Evolutionary conservation across 2,888 invertebrate species (phyloP), one percentile per base, ranked within the genome.

Genomic region (Masnerella sp.): DNA sequence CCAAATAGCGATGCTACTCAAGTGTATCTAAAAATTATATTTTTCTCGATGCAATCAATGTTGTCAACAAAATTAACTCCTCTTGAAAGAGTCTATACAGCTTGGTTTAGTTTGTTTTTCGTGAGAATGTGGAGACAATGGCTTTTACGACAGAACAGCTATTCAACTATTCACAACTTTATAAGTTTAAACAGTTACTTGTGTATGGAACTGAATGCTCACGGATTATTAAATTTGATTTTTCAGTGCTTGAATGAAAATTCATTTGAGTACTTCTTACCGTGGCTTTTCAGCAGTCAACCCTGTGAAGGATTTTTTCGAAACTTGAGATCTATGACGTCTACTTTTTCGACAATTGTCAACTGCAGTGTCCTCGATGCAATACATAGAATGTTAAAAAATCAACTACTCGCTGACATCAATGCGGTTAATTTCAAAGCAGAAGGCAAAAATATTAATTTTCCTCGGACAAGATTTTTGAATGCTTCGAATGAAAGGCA

Each of bases 61-160:
- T 59, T 75, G 7, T 52, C 59, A 9, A 62, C 49, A 38, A 12
- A 52, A 11, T 14, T 78, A 45, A 42, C 17, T 18, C 62, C 61
- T 36, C 36, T 58, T 14, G 64, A 78, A 18, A 52, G 75, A 34
- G 74, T 20, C 51, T 79, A 4, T 78, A 75, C 61, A n/a, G 15
- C 65, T 11, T 80, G 78, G 79, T 79, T 73, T 52, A 51, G 68
- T 45, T 45, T 79, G n/a, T 80, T 77, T 56, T 34, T 73, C n/a
- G 14, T 65, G 12, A 42, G 72, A 56, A 61, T 64, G 12, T 79
- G 78, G 78, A 36, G 77, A 38, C 2, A 80, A 77, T 81, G 78
- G 78, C 40, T 80, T 32, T 20, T 8, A 9, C 15, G 45, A 8
- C 64, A 64, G 9, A 36, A 51, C 28, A 28, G 74, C 5, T 78